Percentiles rank a stretch among this genome's conserved stretches.
Conservation (phyloP, 2,797 vertebrate species). For the Hozukius guyotensis region DNA sequence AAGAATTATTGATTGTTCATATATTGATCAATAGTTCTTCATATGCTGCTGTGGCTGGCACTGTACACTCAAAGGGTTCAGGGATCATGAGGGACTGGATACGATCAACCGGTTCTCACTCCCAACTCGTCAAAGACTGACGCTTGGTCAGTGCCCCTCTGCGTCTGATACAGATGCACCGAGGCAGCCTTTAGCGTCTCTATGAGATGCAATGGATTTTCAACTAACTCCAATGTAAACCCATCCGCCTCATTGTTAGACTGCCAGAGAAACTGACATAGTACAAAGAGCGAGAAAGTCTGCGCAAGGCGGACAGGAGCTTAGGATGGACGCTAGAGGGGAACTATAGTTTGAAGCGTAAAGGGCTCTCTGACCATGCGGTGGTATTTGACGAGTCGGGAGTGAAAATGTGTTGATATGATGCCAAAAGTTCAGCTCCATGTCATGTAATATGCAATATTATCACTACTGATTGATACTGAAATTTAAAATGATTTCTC, state of each 20-base stretch:
- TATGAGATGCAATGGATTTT: background rate
- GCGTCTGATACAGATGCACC: background rate
- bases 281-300: too few relatives aligned
- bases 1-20: background rate
- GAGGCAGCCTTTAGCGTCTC: background rate
- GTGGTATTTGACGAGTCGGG: background rate
- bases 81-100: background rate
- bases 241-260: too few relatives aligned
- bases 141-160: background rate
- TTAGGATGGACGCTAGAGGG: background rate
- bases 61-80: background rate
- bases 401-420: background rate
- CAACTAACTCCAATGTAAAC: too few relatives aligned
- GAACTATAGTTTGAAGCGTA: background rate
- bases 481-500: background rate
- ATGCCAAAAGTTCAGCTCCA: background rate
- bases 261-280: too few relatives aligned
- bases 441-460: background rate
- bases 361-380: too few relatives aligned
- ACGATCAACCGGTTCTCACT: background rate
- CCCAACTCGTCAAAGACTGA: background rate
- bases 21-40: background rate
- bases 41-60: background rate
- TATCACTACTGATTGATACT: background rate
- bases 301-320: too few relatives aligned